Evolutionary conservation across 2,797 vertebrate genomes (phyloP).

Genomic region (Erethizon dorsatum): DNA sequence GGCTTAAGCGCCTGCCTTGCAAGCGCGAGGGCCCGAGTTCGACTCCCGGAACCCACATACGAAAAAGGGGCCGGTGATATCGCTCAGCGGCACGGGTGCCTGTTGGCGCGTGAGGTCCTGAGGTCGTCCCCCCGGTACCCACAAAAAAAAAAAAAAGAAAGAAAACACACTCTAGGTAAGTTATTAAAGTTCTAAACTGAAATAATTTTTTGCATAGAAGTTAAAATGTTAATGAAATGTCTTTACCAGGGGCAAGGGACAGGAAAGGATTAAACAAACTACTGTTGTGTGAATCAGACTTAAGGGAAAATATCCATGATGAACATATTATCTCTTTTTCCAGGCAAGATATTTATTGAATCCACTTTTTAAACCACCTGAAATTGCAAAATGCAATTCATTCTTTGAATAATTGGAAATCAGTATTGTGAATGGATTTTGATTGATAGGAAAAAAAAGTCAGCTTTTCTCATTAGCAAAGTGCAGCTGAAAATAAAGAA

Average conservation of each 20-base stretch:
- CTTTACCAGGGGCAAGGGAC: conserved; percentile 70
- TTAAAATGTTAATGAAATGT: conserved; percentile 81
- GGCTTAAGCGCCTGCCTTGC: too few species aligned
- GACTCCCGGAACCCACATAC: too few species aligned
- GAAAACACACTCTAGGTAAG: conserved; percentile 62
- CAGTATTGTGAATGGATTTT: conserved; percentile 81
- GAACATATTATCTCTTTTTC: conserved; percentile 78
- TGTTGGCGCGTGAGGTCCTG: too few species aligned
- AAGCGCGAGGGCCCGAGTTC: too few species aligned
- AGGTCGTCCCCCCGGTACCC: too few species aligned
- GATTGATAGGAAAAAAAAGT: conserved; percentile 71
- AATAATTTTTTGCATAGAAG: conserved; percentile 63
- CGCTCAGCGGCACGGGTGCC: too few species aligned
- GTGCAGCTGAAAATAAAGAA: conserved; percentile 72
- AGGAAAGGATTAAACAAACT: conserved; percentile 78
- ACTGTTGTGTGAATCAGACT: conserved; percentile 67
- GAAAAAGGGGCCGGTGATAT: too few species aligned
- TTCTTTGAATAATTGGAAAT: conserved; percentile 84
- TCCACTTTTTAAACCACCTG: conserved; percentile 76
- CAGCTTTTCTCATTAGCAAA: conserved; percentile 81
- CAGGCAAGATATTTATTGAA: conserved; percentile 81
- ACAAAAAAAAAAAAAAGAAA: too few species aligned
- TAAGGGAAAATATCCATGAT: conserved; percentile 70
- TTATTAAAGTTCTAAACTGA: conserved; percentile 73
- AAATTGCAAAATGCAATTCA: conserved; percentile 80